Evolutionary conservation across 1,140 invertebrate genomes (phyloP), one percentile per base, ranked within the genome.

Genomic region (Drosophila nebulosa): DNA sequence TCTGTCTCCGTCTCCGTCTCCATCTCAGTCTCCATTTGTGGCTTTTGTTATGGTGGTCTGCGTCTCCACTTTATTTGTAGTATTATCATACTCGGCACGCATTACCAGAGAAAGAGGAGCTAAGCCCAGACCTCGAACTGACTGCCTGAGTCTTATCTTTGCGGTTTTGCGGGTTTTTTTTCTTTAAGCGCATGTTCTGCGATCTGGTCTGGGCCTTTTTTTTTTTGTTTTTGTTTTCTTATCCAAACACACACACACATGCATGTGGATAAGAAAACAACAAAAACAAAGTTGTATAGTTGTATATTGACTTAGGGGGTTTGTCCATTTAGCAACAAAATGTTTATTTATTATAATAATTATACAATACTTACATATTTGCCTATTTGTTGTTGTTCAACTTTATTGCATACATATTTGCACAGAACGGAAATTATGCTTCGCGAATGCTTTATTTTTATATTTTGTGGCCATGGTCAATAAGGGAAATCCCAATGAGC

Each of bases 251-350:
- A 21, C 16, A 18, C 7, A 16, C 6, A 16, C 6, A 3, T 46
- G 7, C 21, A 21, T 46, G 16, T 18, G 14, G 14, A 42, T 16
- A 42, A 30, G 27, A 30, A 30, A 30, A 2, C 27, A 30, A 30
- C 27, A 10, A 30, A 6, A 30, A 30, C 6, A 9, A 30, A 30
- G 2, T 30, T 30, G 30, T 30, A 12, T 32, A 10, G 30, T 18
- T 55, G 4, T 30, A 4, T 85, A 73, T 85, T 85, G 81, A 62
- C 42, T 56, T 74, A 66, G 70, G 74, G 67, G 81, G 83, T 74
- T 67, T 58, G 81, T 74, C 81, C 81, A 77, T 73, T 84, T 74
- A 62, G 60, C 69, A 56, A 56, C 69, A 57, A 74, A 61, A 68
- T 74, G 74, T 74, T 67, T 57, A 42, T 35, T 57, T 35, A 62